Percentiles rank a stretch among this genome's conserved stretches.
These are phyloP conservation scores for Intellagama lesueurii DNA, from an alignment of 2,797 vertebrate species.

Conservation along the genomic window DNA sequence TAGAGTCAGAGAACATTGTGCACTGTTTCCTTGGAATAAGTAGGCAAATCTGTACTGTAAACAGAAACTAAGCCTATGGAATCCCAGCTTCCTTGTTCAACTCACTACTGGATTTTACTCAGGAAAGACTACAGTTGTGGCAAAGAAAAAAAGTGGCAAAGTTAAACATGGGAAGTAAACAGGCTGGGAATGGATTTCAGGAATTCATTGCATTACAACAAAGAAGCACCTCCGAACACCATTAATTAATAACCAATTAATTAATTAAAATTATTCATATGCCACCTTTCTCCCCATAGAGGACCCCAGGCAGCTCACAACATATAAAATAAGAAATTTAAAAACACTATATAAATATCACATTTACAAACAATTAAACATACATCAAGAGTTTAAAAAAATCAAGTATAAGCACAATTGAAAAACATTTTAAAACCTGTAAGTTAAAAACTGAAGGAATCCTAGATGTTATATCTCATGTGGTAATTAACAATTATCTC, in stretches of 20 bases:
- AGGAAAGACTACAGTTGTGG: neutral
- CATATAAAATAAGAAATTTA: no score
- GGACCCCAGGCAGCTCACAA: no score
- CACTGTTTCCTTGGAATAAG: neutral
- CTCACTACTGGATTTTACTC: neutral
- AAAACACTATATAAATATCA: no score
- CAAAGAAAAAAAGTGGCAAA: neutral
- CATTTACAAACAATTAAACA: no score
- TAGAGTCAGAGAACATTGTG: neutral
- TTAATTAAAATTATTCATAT: no score
- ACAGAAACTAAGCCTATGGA: neutral
- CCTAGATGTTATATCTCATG: neutral
- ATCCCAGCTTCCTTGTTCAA: neutral
- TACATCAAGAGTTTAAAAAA: no score
- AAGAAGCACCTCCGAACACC: neutral
- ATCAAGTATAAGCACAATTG: no score
- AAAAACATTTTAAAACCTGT: no score
- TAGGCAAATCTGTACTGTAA: neutral
- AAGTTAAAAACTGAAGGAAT: no score
- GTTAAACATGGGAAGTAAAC: neutral
- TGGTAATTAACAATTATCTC: neutral
- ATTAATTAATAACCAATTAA: no score
- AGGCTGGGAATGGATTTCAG: neutral
- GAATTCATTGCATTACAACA: neutral
- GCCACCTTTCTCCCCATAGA: no score